phyloP scores from a whole-genome alignment of 2,888 invertebrate species.

The Criorhina ranunculi region DNA sequence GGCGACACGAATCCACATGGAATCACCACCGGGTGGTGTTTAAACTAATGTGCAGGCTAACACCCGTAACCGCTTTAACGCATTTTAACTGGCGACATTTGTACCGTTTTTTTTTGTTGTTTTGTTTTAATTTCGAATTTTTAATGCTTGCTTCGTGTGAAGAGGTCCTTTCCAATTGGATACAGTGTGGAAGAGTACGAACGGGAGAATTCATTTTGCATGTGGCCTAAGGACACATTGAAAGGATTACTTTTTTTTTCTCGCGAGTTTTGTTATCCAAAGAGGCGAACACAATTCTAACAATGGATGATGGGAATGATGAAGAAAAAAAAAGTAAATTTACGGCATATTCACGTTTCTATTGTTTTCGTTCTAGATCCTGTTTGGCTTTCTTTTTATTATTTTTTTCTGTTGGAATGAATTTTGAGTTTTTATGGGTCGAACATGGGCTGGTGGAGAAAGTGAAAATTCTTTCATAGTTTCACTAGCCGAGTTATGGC shows the following conservation, averaged over 20 bases:
- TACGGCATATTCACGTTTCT: conserved; percentile 43
- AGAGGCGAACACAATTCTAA: conserved; percentile 44
- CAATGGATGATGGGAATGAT: conserved; percentile 27
- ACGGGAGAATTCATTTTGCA: conserved; percentile 56
- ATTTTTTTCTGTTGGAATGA: conserved; percentile 30
- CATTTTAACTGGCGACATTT: conserved; percentile 64
- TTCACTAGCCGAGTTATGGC: conserved; percentile 19
- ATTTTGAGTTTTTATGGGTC: conserved; percentile 51
- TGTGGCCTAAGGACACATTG: conserved; percentile 65
- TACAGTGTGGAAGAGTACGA: too few species aligned
- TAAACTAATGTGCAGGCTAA: conserved; percentile 60
- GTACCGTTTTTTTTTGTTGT: conserved; percentile 6
- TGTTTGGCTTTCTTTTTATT: conserved; percentile 13
- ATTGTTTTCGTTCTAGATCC: conserved; percentile 61
- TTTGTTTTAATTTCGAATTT: conserved; percentile 39
- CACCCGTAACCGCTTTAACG: conserved; percentile 71
- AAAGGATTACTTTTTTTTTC: conserved; percentile 54
- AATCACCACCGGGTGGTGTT: conserved; percentile 29
- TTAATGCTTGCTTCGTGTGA: conserved; percentile 66
- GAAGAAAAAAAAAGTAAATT: conserved; percentile 13
- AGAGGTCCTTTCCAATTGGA: conserved; percentile 25
- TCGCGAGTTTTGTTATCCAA: conserved; percentile 45
- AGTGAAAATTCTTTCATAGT: conserved; percentile 56
- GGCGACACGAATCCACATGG: conserved; percentile 43
- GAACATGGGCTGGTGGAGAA: background rate